Conservation (phyloP, 2,113 vertebrate species). For the Salvelinus namaycush region DNA sequence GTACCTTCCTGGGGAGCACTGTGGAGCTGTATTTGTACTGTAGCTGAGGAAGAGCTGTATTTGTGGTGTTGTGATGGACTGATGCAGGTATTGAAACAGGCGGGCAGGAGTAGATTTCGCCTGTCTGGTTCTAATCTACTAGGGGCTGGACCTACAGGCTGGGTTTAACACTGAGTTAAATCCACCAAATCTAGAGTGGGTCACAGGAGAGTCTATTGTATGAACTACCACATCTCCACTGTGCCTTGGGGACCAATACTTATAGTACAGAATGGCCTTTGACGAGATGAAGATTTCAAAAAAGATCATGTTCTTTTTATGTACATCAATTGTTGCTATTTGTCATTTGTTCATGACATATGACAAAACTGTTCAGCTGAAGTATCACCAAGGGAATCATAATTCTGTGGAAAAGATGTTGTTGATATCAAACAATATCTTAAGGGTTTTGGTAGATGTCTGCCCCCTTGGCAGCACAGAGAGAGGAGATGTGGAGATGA, state of each 20-base stretch:
- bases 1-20: no score
- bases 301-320: background rate
- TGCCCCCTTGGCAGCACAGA: no score
- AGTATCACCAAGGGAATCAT: constrained; percentile 36
- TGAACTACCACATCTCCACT: constrained; percentile 6
- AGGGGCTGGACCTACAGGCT: constrained; percentile 15
- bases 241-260: no score
- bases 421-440: constrained; percentile 46
- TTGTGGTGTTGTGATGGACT: constrained; percentile 1
- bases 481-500: no score
- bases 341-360: constrained; percentile 31
- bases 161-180: background rate
- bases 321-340: constrained; percentile 32
- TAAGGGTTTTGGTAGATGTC: constrained; percentile 18
- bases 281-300: no score
- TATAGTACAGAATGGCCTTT: no score
- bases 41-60: background rate
- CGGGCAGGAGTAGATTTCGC: constrained; percentile 19
- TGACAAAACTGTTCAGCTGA: constrained; percentile 24
- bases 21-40: no score
- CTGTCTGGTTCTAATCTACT: constrained; percentile 27
- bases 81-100: constrained; percentile 25
- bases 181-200: background rate
- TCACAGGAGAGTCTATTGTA: constrained; percentile 17
- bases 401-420: constrained; percentile 39